Evolutionary conservation across 2,113 vertebrate genomes (phyloP).

Genomic region (Bagarius yarrelli): DNA sequence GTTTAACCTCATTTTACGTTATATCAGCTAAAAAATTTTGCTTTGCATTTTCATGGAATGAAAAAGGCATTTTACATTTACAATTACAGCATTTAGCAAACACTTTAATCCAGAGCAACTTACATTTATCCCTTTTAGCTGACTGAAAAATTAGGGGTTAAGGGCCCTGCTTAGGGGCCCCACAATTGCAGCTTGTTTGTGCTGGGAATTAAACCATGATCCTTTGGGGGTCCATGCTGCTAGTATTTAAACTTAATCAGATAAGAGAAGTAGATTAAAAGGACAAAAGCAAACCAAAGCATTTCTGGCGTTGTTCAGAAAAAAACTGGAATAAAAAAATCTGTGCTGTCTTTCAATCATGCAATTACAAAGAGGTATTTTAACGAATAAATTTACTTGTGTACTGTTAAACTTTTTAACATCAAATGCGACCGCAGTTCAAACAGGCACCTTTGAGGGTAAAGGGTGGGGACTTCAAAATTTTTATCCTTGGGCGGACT

Average conservation of each 20-base stretch:
- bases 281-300: slow-evolving; percentile 10
- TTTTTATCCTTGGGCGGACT: background rate
- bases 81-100: too few species aligned
- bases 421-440: slow-evolving; percentile 37
- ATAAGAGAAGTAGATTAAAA: background rate
- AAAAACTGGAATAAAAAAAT: slow-evolving; percentile 19
- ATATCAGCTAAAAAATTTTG: background rate
- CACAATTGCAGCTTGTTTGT: too few species aligned
- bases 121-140: too few species aligned
- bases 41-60: background rate
- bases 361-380: slow-evolving; percentile 3
- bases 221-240: too few species aligned
- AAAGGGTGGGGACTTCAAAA: slow-evolving; percentile 5
- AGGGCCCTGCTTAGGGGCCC: too few species aligned
- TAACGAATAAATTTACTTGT: slow-evolving; percentile 21
- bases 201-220: too few species aligned
- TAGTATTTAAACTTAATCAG: too few species aligned
- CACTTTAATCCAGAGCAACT: too few species aligned
- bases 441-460: slow-evolving; percentile 28
- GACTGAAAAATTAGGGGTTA: too few species aligned
- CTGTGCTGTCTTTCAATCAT: background rate
- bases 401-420: slow-evolving; percentile 1
- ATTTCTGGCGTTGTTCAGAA: slow-evolving; percentile 24
- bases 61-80: background rate
- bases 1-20: background rate